Conservation (phyloP, 1,140 invertebrate species). For the Plectus sambesii region DNA sequence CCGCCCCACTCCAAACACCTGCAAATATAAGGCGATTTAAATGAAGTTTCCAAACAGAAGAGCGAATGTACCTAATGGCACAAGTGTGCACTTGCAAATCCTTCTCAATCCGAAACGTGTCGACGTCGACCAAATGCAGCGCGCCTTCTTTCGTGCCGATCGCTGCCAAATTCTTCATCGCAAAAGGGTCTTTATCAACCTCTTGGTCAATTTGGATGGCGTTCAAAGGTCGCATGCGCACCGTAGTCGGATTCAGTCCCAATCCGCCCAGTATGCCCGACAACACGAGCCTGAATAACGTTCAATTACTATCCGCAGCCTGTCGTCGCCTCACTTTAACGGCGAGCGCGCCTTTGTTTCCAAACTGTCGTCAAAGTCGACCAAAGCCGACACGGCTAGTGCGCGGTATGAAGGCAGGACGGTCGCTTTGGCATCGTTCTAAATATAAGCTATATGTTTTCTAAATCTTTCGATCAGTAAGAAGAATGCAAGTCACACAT, state of each 20-base stretch:
- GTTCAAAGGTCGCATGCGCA: constrained; percentile 8
- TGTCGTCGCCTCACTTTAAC: too few relatives aligned
- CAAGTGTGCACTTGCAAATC: constrained; percentile 24
- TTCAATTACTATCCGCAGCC: too few relatives aligned
- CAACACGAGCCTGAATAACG: too few relatives aligned
- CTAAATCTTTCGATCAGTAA: too few relatives aligned
- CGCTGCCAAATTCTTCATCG: constrained; percentile 2
- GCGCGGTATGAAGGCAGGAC: too few relatives aligned
- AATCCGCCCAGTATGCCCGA: too few relatives aligned
- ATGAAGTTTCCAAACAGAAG: background rate
- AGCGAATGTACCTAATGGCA: constrained; percentile 18
- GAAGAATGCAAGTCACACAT: too few relatives aligned
- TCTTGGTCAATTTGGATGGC: constrained; percentile 3
- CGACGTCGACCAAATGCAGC: constrained; percentile 17
- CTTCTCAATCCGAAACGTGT: constrained; percentile 19
- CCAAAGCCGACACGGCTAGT: too few relatives aligned
- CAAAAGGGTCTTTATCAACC: constrained; percentile 1
- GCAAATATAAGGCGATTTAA: constrained; percentile 1
- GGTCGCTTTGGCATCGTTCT: too few relatives aligned
- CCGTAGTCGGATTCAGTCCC: constrained; percentile 5
- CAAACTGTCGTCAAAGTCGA: too few relatives aligned
- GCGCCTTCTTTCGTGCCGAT: constrained; percentile 1
- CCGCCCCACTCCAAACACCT: constrained; percentile 27
- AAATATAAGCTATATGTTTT: too few relatives aligned
- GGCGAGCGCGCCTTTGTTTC: too few relatives aligned